Evolutionary conservation across 2,113 vertebrate species (phyloP), one percentile per base, ranked within the genome.

Genomic region (Triplophysa siluroides): DNA sequence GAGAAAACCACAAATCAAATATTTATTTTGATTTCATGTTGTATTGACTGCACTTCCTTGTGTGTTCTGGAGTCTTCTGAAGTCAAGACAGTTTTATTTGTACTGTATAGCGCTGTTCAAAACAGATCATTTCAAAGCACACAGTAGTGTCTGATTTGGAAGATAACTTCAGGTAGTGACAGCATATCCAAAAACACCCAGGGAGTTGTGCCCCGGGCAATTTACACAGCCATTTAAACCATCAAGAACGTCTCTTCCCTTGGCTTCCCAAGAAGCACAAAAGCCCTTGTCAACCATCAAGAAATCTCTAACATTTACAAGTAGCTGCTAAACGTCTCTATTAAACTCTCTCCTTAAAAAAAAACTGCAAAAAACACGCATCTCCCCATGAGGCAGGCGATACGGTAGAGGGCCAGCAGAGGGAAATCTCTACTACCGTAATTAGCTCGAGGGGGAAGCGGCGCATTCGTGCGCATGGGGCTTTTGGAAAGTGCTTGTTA

Each of bases 351-450:
- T 26, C 38, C 19, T 50, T 41, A 41, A 9, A 8, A 56, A 69
- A 52, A 45, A 33, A 29, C 16, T 45, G 29, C 47, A 43, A 61
- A 62, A 62, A 41, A 24, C 29, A n/a, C 29, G 60, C 69, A 43
- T 62, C 24, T 67, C 47, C 58, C 64, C 33, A 47, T 23, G 41
- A 78, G 45, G 43, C 2, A 65, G 70, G 54, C 73, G 79, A 81
- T 83, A 64, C 83, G 41, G 74, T 58, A 26, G 14, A 19, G 58
- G 61, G 54, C 86, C 84, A 84, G 86, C 78, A 86, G 83, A 86
- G 85, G 85, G 85, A 85, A 83, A 88, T 83, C 69, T 82, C 71
- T 29, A 67, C 81, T 82, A 33, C 52, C 10, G 68, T 79, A 70
- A 80, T 85, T 82, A 82, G 71, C 12, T 73, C 38, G 67, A 75